phyloP scores from a whole-genome alignment of 1,140 invertebrate species.

The Brachionus angularis region DNA sequence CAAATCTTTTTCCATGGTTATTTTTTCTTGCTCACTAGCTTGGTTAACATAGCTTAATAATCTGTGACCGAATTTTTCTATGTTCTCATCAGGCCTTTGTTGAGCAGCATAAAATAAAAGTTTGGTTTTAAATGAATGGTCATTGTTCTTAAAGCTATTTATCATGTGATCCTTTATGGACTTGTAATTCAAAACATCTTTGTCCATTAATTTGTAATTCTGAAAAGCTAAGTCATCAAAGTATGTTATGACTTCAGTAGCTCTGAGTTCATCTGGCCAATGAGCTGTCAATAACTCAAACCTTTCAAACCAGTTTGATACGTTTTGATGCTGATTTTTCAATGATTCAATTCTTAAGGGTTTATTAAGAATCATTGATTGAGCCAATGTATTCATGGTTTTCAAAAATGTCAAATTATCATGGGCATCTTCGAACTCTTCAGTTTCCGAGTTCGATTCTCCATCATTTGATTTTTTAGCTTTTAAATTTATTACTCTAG shows the following conservation, averaged over 20 bases:
- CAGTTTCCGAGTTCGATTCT: no score
- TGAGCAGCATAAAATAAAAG: conserved; percentile 9
- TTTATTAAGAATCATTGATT: conserved; percentile 20
- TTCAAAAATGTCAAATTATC: background rate
- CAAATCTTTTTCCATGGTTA: conserved; percentile 8
- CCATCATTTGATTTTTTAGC: no score
- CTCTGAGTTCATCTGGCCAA: conserved; percentile 6
- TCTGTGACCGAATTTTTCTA: conserved; percentile 21
- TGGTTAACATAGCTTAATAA: background rate
- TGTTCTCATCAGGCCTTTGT: conserved; percentile 14
- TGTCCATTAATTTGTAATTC: conserved; percentile 7
- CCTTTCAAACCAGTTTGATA: background rate
- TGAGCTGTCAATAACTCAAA: background rate
- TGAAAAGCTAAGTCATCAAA: conserved; percentile 1
- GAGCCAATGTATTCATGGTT: background rate
- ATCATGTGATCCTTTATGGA: background rate
- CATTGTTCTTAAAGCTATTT: background rate
- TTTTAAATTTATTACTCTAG: no score
- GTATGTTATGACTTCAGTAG: background rate
- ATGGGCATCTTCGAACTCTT: no score
- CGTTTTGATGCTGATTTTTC: background rate
- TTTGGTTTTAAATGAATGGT: background rate
- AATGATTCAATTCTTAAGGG: background rate
- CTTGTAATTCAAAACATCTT: background rate
- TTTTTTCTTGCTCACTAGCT: conserved; percentile 11